phyloP scores from a whole-genome alignment of 2,113 vertebrate genomes.

The Petrocephalus microphthalmus region DNA sequence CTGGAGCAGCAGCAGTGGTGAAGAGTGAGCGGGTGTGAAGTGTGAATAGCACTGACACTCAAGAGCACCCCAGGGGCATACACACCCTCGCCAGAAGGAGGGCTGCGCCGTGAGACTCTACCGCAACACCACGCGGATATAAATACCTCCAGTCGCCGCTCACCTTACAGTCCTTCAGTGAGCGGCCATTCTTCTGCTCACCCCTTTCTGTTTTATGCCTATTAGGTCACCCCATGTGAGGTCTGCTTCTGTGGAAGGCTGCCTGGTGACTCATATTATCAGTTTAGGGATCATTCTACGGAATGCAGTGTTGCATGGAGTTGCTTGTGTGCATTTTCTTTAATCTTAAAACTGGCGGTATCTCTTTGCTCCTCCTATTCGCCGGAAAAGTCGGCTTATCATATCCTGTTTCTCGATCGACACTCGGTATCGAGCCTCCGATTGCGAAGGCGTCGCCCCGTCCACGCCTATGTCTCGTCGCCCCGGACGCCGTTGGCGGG shows the following conservation, averaged over 20 bases:
- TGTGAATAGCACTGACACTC: not conserved
- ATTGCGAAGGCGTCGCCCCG: not conserved
- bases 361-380: not conserved
- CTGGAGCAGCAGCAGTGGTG: not conserved
- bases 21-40: not conserved
- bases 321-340: not conserved
- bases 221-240: slow-evolving; percentile 16
- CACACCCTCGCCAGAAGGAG: not conserved
- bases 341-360: not conserved
- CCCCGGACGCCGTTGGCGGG: not conserved
- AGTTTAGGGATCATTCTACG: slow-evolving; percentile 1
- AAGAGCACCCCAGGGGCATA: not conserved
- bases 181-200: slow-evolving; percentile 8
- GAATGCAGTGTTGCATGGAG: not conserved
- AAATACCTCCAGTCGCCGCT: slow-evolving; percentile 20
- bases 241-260: slow-evolving; percentile 11
- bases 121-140: slow-evolving; percentile 17
- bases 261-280: slow-evolving; percentile 12
- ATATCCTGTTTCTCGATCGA: not conserved
- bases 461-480: not conserved
- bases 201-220: not conserved
- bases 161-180: not conserved
- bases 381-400: too few species aligned
- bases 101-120: not conserved
- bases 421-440: not conserved